Evolutionary conservation across 2,113 vertebrate genomes (phyloP).

Genomic region (Echinops telfairi): DNA sequence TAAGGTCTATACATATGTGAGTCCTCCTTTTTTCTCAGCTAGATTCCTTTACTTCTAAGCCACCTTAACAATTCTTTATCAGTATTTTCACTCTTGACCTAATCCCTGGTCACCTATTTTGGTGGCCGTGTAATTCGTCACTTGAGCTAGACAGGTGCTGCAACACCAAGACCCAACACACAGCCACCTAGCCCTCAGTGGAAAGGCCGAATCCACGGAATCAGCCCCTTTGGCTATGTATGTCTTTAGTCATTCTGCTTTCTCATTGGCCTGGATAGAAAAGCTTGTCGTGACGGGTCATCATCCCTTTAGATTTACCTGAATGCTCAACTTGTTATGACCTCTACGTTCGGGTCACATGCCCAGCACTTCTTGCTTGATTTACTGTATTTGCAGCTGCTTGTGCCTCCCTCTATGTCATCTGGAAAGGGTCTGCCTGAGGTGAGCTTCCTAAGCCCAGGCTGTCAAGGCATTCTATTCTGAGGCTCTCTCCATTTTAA

Average conservation of each 20-base stretch:
- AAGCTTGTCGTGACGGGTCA: rapidly evolving
- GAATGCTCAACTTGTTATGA: too few species aligned
- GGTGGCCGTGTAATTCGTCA: not conserved
- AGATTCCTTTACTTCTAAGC: not conserved
- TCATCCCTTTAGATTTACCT: not conserved
- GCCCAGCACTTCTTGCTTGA: not conserved
- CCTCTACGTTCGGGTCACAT: too few species aligned
- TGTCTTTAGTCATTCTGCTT: not conserved
- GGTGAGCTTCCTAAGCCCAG: not conserved
- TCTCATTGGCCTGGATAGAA: not conserved
- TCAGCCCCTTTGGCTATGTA: not conserved
- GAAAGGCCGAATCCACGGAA: not conserved
- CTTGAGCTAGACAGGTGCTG: not conserved
- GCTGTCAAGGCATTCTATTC: not conserved
- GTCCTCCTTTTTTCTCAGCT: too few species aligned
- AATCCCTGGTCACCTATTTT: not conserved
- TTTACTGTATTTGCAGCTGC: not conserved
- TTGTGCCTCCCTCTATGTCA: not conserved
- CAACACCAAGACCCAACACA: not conserved
- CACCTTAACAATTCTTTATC: not conserved
- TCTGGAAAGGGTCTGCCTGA: not conserved
- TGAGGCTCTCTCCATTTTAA: not conserved
- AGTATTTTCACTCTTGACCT: not conserved
- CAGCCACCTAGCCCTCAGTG: too few species aligned
- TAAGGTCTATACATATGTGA: too few species aligned